Evolutionary conservation across 2,113 vertebrate species (phyloP), one percentile per base, ranked within the genome.

Genomic region (Piaya cayana): DNA sequence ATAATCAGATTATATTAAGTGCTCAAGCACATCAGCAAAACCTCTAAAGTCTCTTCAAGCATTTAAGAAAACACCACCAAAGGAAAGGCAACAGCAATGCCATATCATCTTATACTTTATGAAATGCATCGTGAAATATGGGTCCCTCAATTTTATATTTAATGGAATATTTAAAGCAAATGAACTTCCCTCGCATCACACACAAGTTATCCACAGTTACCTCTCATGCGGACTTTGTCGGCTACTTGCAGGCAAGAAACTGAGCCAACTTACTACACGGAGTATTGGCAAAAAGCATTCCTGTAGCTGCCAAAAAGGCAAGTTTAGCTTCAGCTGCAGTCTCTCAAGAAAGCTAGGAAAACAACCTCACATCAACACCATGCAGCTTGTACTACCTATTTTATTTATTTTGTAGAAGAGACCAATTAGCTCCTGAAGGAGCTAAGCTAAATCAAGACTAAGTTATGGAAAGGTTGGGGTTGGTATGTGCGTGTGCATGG

Each of bases 81-180:
- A 86, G 50, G 39, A 88, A 95, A 79, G 74, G 52, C 95, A 96
- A 92, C 89, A 96, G 86, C 86, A 90, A 95, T 86, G 76, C 32
- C 55, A 4, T 56, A 78, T 39, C 15, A 85, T 64, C 69, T 86
- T n/a, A 58, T 60, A 76, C 43, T 62, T 32, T 76, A 67, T 25
- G 56, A 50, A 59, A 82, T 30, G 21, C 76, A 53, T 30, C 2
- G 10, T 47, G 84, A 71, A 92, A 78, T 93, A 60, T 59, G 88
- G 21, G 71, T 75, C 85, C 64, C 49, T 80, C 58, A 68, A 15
- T 19, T 90, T 86, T 39, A 68, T 15, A n/a, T 29, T 65, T 36
- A 59, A 47, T 34, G 30, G 37, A 80, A 55, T 30, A 6, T 50
- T 75, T 71, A 49, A 49, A 49, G 47, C 21, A 49, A 77, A 55